Conservation (phyloP, 2,888 invertebrate genomes). For the Drosophila eohydei region DNA sequence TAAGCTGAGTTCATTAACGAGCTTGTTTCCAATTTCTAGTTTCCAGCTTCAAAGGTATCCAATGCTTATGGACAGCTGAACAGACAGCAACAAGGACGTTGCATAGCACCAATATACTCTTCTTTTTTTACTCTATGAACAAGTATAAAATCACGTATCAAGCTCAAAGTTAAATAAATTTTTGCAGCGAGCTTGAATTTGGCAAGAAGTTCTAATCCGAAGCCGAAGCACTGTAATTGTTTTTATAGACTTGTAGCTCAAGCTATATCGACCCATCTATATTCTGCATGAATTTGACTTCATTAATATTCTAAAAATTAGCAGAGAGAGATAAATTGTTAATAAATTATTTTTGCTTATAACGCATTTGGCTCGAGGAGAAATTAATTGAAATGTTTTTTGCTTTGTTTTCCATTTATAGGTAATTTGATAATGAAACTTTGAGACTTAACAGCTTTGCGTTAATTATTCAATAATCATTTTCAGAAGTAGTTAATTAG, state of each 20-base stretch:
- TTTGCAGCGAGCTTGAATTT: not conserved
- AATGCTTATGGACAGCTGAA: no score
- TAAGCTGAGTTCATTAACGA: no score
- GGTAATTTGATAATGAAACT: not conserved
- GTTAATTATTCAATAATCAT: constrained; percentile 15
- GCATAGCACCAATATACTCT: not conserved
- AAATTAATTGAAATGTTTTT: constrained; percentile 5
- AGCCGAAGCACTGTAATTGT: not conserved
- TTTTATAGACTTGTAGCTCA: not conserved
- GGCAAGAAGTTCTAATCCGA: not conserved
- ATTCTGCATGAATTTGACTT: not conserved
- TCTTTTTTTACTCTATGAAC: not conserved
- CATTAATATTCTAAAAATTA: not conserved
- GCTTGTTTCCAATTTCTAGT: no score
- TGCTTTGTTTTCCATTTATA: not conserved
- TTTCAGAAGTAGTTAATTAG: not conserved
- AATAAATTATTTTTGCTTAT: not conserved
- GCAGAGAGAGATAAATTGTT: not conserved
- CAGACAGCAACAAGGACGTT: no score
- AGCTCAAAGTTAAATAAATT: not conserved
- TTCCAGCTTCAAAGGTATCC: no score
- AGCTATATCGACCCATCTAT: not conserved
- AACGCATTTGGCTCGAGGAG: not conserved
- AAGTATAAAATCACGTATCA: not conserved
- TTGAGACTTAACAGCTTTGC: not conserved